Percentiles rank a stretch among this genome's conserved stretches.
Conservation (phyloP, 92 coral and sea anemone genomes). For the Heteractis magnifica region DNA sequence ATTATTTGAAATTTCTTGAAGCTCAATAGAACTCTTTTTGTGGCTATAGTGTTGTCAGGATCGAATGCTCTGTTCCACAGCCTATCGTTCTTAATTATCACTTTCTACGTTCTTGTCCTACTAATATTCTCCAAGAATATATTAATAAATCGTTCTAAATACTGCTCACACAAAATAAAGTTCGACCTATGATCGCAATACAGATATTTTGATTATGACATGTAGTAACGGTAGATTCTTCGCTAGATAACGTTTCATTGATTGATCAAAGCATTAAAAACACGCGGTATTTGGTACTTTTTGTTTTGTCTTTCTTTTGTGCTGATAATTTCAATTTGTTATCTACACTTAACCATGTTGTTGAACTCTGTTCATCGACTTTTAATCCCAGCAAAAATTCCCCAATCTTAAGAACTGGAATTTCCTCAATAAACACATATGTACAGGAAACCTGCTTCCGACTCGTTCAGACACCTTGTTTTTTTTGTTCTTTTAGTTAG, state of each 20-base stretch:
- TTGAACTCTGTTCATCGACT: constrained; percentile 16
- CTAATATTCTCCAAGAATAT: too few relatives aligned
- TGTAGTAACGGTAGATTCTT: background rate
- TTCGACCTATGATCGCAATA: too few relatives aligned
- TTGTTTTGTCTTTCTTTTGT: constrained; percentile 16
- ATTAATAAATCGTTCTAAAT: background rate
- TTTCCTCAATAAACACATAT: too few relatives aligned
- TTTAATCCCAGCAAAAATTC: constrained; percentile 5
- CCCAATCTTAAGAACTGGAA: too few relatives aligned
- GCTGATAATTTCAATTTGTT: constrained; percentile 9
- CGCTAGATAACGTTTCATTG: background rate
- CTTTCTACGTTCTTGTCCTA: too few relatives aligned
- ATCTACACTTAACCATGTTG: constrained; percentile 29
- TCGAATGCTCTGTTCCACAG: background rate
- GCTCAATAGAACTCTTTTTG: background rate
- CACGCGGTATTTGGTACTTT: constrained; percentile 17
- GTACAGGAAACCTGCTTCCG: too few relatives aligned
- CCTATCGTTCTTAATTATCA: too few relatives aligned
- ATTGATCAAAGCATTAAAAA: constrained; percentile 3
- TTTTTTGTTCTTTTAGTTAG: too few relatives aligned
- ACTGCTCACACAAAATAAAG: too few relatives aligned
- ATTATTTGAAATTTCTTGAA: background rate
- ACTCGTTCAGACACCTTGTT: too few relatives aligned
- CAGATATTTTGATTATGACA: too few relatives aligned
- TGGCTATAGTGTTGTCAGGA: background rate